A percentile compares a stretch with the other conserved stretches of the same genome.
Conservation (phyloP, 2,888 invertebrate genomes). For the Cantharis rustica region DNA sequence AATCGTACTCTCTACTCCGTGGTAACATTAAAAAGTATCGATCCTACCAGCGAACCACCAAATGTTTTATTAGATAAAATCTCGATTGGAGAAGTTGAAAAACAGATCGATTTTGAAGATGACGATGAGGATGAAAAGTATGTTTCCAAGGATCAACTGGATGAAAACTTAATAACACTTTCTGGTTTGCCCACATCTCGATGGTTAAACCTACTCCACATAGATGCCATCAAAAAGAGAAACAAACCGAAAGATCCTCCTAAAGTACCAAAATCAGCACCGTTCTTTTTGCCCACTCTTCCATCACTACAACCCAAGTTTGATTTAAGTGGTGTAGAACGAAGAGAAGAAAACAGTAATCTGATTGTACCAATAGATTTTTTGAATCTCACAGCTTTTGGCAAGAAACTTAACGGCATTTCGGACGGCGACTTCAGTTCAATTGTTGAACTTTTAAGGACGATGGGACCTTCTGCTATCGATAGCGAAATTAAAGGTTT, state of each 20-base stretch:
- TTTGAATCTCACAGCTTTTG: constrained; percentile 71
- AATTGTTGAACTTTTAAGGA: constrained; percentile 68
- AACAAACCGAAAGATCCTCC: constrained; percentile 89
- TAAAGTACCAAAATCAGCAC: constrained; percentile 84
- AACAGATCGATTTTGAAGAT: constrained; percentile 48
- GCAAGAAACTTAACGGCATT: constrained; percentile 64
- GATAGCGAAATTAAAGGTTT: constrained; percentile 87
- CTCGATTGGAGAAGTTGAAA: constrained; percentile 47
- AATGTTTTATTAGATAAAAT: constrained; percentile 59
- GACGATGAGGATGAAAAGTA: constrained; percentile 65
- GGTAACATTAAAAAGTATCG: constrained; percentile 77
- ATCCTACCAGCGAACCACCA: constrained; percentile 60
- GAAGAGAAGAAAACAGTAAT: constrained; percentile 55
- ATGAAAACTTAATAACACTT: constrained; percentile 78
- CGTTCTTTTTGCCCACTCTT: constrained; percentile 94
- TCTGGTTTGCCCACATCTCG: constrained; percentile 84
- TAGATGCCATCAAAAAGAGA: constrained; percentile 83
- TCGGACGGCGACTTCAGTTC: constrained; percentile 59
- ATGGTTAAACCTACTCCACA: constrained; percentile 61
- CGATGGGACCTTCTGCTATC: constrained; percentile 79
- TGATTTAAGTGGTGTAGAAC: constrained; percentile 63
- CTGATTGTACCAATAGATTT: constrained; percentile 64
- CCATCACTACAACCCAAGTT: constrained; percentile 83
- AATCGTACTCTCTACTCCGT: constrained; percentile 85
- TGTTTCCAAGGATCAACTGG: constrained; percentile 77